Percentiles rank a stretch among this genome's conserved stretches.
Evolutionary conservation across 1,140 invertebrate genomes (phyloP).

Genomic region (Drosophila sp.): DNA sequence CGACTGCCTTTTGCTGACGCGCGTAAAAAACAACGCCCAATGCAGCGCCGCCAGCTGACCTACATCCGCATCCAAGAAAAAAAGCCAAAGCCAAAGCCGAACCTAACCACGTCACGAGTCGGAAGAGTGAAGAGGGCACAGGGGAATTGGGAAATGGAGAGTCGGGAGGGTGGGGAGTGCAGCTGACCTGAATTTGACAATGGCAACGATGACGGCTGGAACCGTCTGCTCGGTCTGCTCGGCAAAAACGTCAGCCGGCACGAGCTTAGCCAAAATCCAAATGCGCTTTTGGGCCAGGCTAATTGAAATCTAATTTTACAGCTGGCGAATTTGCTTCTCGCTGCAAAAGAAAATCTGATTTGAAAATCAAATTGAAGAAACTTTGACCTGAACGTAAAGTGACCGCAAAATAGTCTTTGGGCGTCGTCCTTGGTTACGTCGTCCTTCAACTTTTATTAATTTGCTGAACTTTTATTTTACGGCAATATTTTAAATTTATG

Average conservation of each 20-base stretch:
- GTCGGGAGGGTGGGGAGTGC: background rate
- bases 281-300: slow-evolving; percentile 36
- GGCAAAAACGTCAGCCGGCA: slow-evolving; percentile 11
- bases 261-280: background rate
- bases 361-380: slow-evolving; percentile 6
- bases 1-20: slow-evolving; percentile 68
- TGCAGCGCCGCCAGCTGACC: slow-evolving; percentile 61
- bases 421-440: slow-evolving; percentile 30
- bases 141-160: background rate
- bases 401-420: slow-evolving; percentile 22
- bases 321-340: slow-evolving; percentile 21
- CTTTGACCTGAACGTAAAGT: slow-evolving; percentile 3
- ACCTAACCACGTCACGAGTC: slow-evolving; percentile 19
- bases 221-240: too few species aligned
- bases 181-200: slow-evolving; percentile 72
- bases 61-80: slow-evolving; percentile 61
- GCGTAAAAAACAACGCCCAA: slow-evolving; percentile 73
- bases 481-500: too few species aligned
- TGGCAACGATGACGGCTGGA: slow-evolving; percentile 9
- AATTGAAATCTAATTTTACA: slow-evolving; percentile 73
- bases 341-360: slow-evolving; percentile 21
- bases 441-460: too few species aligned
- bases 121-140: slow-evolving; percentile 11
- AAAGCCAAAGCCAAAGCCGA: slow-evolving; percentile 31
- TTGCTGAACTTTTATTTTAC: too few species aligned